Evolutionary conservation across 2,888 invertebrate genomes (phyloP).

Genomic region (Trichogramma dendrolimi): DNA sequence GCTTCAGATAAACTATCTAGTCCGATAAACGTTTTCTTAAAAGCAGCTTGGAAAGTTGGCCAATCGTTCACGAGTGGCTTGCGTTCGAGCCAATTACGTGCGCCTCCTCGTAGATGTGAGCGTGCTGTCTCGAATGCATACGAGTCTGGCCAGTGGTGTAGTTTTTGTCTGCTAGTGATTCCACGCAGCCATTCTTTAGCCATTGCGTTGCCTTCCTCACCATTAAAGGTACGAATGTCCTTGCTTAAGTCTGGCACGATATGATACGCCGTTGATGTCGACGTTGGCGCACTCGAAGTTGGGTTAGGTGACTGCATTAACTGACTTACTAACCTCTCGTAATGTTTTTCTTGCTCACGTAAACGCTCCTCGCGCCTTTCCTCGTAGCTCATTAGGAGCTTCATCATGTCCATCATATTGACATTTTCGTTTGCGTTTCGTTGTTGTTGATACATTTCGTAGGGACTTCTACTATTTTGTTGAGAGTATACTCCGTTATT

Average conservation of each 20-base stretch:
- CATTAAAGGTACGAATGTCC: background rate
- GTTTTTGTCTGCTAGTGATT: background rate
- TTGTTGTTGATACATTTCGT: too few relatives aligned
- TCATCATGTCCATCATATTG: too few relatives aligned
- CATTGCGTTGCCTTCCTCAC: background rate
- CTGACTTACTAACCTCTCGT: too few relatives aligned
- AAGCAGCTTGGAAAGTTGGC: background rate
- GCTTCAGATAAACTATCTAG: background rate
- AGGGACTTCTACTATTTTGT: too few relatives aligned
- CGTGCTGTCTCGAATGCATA: background rate
- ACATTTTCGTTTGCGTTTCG: too few relatives aligned
- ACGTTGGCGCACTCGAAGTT: background rate
- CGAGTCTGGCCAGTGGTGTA: conserved; percentile 2
- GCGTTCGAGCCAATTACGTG: background rate
- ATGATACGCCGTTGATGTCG: background rate
- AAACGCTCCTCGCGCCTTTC: too few relatives aligned
- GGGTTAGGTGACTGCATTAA: too few relatives aligned
- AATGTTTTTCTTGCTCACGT: too few relatives aligned
- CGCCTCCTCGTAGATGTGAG: background rate
- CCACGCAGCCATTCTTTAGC: conserved; percentile 1
- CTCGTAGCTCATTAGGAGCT: too few relatives aligned
- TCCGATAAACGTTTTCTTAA: background rate
- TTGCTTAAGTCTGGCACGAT: conserved; percentile 4
- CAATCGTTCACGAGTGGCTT: background rate
- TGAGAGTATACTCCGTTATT: too few relatives aligned